These are phyloP conservation scores for Enteromius unitaeniatus DNA, from an alignment of 2,797 vertebrate species.

Conservation along the genomic window DNA sequence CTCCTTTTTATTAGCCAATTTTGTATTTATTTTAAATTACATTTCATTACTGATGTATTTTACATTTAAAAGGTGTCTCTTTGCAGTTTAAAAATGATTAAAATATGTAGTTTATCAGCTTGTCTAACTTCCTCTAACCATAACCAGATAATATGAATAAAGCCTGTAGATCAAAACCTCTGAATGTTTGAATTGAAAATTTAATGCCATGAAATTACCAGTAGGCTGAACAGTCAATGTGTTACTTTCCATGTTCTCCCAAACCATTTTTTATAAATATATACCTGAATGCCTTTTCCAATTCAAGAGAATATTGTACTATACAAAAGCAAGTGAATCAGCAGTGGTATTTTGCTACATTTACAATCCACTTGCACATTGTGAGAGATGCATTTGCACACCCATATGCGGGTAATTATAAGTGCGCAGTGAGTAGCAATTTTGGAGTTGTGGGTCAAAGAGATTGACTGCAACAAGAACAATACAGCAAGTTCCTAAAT, in stretches of 20 bases:
- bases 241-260: neutral
- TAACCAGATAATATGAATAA: neutral
- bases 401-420: constrained; percentile 31
- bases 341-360: neutral
- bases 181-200: neutral
- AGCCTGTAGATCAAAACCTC: neutral
- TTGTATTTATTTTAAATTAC: neutral
- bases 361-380: constrained; percentile 1
- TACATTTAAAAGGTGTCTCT: neutral
- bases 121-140: neutral
- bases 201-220: neutral
- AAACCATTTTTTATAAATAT: constrained; percentile 19
- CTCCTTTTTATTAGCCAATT: neutral
- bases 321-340: neutral
- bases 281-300: neutral
- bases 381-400: constrained; percentile 11
- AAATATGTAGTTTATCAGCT: neutral
- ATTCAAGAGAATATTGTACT: neutral
- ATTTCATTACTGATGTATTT: neutral
- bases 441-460: constrained; percentile 25
- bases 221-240: neutral
- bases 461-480: constrained; percentile 13
- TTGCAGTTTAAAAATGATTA: neutral
- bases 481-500: neutral
- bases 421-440: neutral